A percentile compares a stretch with the other conserved stretches of the same genome.
phyloP scores from a whole-genome alignment of 2,113 vertebrate genomes.

The Solenodon paradoxus region DNA sequence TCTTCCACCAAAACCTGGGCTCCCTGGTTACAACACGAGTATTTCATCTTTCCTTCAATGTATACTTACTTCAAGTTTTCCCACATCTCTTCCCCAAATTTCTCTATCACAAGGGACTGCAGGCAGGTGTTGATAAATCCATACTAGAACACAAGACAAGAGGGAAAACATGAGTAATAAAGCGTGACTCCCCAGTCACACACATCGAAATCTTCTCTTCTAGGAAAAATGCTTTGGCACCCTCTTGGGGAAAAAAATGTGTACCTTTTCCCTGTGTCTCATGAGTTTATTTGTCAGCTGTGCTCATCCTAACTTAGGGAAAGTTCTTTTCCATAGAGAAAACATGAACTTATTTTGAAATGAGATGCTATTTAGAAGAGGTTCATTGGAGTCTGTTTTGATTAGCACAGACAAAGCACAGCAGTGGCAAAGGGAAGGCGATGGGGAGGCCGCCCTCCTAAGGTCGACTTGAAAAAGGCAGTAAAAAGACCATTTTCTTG shows the following conservation, averaged over 20 bases:
- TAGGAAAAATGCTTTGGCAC: neutral
- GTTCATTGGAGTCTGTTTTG: neutral
- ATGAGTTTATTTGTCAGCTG: neutral
- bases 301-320: neutral
- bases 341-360: slow-evolving; percentile 41
- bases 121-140: slow-evolving; percentile 90
- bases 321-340: slow-evolving; percentile 46
- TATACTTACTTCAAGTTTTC: slow-evolving; percentile 80
- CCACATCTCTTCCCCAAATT: slow-evolving; percentile 84
- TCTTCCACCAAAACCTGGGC: neutral
- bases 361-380: neutral
- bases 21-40: too few species aligned
- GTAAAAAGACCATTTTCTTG: neutral
- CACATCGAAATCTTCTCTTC: neutral
- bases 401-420: neutral
- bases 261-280: neutral
- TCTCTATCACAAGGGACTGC: slow-evolving; percentile 85
- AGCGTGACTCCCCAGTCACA: neutral
- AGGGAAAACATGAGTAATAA: neutral
- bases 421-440: neutral
- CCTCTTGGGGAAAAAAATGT: neutral
- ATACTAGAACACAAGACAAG: slow-evolving; percentile 78
- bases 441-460: rapidly evolving
- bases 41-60: neutral
- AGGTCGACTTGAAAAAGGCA: neutral